Conservation (phyloP, 1,140 invertebrate genomes). For the Aphaenogaster rudis region DNA sequence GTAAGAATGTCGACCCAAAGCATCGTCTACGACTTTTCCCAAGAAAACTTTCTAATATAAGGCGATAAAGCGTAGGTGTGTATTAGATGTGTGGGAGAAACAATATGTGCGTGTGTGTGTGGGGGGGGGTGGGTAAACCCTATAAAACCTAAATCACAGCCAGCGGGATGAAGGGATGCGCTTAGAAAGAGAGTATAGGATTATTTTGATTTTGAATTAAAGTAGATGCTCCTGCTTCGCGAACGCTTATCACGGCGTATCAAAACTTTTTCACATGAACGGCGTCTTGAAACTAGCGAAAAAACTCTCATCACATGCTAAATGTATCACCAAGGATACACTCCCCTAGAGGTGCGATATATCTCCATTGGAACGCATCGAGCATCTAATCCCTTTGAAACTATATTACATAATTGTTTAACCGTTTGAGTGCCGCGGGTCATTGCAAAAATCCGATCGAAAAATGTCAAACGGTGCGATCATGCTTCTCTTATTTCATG, state of each 20-base stretch:
- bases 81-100: neutral
- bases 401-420: neutral
- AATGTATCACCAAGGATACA: neutral
- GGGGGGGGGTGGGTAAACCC: neutral
- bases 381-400: slow-evolving; percentile 4
- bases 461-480: too few relatives aligned
- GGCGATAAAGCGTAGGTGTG: neutral
- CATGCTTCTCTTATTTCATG: too few relatives aligned
- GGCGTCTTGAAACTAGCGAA: neutral
- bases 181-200: slow-evolving; percentile 1
- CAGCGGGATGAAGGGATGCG: neutral
- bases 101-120: neutral
- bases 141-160: slow-evolving; percentile 46
- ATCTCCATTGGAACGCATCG: neutral
- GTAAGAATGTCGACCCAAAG: neutral
- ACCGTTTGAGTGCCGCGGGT: too few relatives aligned
- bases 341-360: neutral
- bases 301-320: neutral
- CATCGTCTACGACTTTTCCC: neutral
- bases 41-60: slow-evolving; percentile 48
- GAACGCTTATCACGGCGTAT: slow-evolving; percentile 8
- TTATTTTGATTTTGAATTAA: slow-evolving; percentile 50
- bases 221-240: neutral
- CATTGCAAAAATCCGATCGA: too few relatives aligned
- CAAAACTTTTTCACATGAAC: neutral